phyloP scores from a whole-genome alignment of 1,140 invertebrate species.

The Reticulitermes speratus region DNA sequence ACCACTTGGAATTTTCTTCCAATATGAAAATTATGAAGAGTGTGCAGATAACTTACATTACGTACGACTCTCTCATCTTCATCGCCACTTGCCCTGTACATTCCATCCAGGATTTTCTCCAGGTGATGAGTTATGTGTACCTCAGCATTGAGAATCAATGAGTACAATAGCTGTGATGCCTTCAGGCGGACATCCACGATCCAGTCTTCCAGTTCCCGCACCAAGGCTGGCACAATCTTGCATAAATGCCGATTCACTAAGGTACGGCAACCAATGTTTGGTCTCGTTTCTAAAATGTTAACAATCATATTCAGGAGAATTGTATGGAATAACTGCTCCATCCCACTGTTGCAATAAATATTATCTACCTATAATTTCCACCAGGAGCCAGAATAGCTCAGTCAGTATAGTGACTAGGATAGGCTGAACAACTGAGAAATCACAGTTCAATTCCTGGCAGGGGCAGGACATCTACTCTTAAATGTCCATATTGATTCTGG shows the following conservation, averaged over 20 bases:
- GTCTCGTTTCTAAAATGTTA: conserved; percentile 45
- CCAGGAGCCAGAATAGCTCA: too few relatives aligned
- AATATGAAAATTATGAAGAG: too few relatives aligned
- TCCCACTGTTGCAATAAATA: neutral
- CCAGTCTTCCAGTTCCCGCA: conserved; percentile 72
- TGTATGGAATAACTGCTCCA: neutral
- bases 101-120: conserved; percentile 55
- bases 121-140: conserved; percentile 67
- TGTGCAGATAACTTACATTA: conserved; percentile 52
- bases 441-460: too few relatives aligned
- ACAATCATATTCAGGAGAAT: neutral
- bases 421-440: too few relatives aligned
- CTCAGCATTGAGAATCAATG: conserved; percentile 68
- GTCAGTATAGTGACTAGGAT: too few relatives aligned
- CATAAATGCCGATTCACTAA: conserved; percentile 67
- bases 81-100: conserved; percentile 57
- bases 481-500: too few relatives aligned
- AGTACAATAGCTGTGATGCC: conserved; percentile 68
- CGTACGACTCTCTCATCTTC: conserved; percentile 60
- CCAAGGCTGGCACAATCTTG: conserved; percentile 64
- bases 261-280: conserved; percentile 72
- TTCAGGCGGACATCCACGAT: conserved; percentile 66
- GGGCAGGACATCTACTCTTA: too few relatives aligned
- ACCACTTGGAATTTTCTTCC: too few relatives aligned
- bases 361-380: neutral